Conservation (phyloP, 2,113 vertebrate species). For the Pogonocichla stellata region DNA sequence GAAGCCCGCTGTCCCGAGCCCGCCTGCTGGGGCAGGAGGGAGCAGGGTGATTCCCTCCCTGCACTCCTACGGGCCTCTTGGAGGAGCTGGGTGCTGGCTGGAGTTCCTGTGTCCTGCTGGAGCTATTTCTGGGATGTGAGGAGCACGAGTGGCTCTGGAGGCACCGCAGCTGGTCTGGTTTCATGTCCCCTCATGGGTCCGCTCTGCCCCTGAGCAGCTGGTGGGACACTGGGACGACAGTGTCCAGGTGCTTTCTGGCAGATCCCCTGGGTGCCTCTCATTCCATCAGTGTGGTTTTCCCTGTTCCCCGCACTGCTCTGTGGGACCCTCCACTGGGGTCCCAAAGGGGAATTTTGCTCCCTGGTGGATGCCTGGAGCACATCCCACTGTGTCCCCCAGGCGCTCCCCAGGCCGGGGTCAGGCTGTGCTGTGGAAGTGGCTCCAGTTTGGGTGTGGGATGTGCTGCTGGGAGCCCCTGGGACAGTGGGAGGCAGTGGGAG, state of each 20-base stretch:
- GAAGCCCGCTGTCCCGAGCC: constrained; percentile 15
- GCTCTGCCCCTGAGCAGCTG: too few relatives aligned
- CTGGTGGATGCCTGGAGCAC: neutral
- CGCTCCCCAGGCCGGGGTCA: fast-evolving
- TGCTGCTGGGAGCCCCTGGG: neutral
- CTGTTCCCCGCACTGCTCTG: neutral
- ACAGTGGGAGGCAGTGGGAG: fast-evolving
- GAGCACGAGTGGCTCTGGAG: neutral
- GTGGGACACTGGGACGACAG: too few relatives aligned
- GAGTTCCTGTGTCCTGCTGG: fast-evolving
- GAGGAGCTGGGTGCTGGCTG: neutral
- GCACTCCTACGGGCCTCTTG: fast-evolving
- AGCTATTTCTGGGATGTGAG: neutral
- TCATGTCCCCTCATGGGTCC: neutral
- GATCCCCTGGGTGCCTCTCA: fast-evolving
- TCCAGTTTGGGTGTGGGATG: neutral
- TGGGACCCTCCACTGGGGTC: neutral
- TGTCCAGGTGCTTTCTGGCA: fast-evolving
- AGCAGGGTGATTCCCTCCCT: neutral
- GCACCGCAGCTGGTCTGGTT: neutral
- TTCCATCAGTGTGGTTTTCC: neutral
- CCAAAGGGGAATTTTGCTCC: neutral
- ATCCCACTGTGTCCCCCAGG: fast-evolving
- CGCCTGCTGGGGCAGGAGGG: neutral
- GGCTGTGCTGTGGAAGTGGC: neutral